Percentiles rank a stretch among this genome's conserved stretches.
Evolutionary conservation across 1,140 invertebrate genomes (phyloP).

Genomic region (Acarapis woodi): DNA sequence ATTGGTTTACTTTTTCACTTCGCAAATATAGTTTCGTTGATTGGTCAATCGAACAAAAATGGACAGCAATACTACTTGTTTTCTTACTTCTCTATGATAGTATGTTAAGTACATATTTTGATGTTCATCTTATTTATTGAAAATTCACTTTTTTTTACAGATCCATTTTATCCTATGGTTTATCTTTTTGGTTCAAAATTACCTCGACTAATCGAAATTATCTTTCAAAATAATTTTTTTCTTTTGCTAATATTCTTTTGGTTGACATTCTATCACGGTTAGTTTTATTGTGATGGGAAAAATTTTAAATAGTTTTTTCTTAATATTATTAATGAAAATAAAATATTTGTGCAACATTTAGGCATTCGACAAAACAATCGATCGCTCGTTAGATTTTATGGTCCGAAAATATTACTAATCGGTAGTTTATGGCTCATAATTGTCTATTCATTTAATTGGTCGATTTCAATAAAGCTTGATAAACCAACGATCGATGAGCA

Average conservation of each 20-base stretch:
- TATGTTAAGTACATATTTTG: constrained; percentile 20
- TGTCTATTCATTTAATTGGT: constrained; percentile 54
- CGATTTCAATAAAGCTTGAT: constrained; percentile 52
- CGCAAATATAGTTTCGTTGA: constrained; percentile 59
- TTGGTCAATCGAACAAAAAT: constrained; percentile 94
- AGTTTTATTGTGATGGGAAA: no score
- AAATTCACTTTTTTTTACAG: constrained; percentile 22
- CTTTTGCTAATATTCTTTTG: constrained; percentile 64
- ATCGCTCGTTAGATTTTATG: constrained; percentile 51
- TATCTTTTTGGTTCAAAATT: constrained; percentile 66
- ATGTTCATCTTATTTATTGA: background rate
- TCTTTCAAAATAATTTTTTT: constrained; percentile 68
- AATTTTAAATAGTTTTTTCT: background rate
- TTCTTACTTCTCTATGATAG: constrained; percentile 68
- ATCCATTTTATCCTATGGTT: constrained; percentile 69
- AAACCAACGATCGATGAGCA: constrained; percentile 81
- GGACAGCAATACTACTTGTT: constrained; percentile 68
- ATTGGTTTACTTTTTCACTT: constrained; percentile 61
- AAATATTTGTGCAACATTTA: no score
- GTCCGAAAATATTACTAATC: constrained; percentile 64
- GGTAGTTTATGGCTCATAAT: constrained; percentile 57
- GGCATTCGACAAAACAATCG: constrained; percentile 43
- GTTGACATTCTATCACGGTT: constrained; percentile 82
- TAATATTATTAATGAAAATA: no score
- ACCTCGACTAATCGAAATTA: constrained; percentile 57